Evolutionary conservation across 2,888 invertebrate genomes (phyloP), one percentile per base, ranked within the genome.

Genomic region (Harpagoxenus sublaevis): DNA sequence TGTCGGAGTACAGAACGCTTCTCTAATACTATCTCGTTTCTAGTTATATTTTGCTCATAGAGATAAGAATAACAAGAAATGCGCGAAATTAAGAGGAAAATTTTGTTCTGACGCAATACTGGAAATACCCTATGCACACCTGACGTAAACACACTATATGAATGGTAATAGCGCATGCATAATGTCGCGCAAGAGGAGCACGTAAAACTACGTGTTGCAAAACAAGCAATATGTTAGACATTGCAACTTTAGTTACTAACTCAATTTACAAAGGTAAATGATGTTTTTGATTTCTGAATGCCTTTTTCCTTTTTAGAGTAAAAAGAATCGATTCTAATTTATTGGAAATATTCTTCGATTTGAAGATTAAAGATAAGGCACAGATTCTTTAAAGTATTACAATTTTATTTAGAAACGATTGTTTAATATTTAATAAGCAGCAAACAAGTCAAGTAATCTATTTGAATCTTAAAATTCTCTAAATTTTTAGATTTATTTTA

Each of bases 211-310:
- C 28, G 9, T 57, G 9, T 15, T 28, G 5, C 70, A 78, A 78
- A 78, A 78, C 70, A 78, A n/a, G 70, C 55, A 57, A 78, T n/a
- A n/a, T 78, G 55, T 68, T 77, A 39, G 45, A 45, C 45, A 57
- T 55, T 70, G 35, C 12, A 79, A 57, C 70, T 48, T 78, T 31
- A 42, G 70, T 70, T 57, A n/a, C 5, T 55, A 70, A 57, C 78
- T 78, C 53, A 68, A 78, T 78, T 78, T 45, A 55, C n/a, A 23
- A 9, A 62, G 23, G 15, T 55, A 55, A 78, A 53, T 51, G n/a
- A 3, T 10, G 15, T 55, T 53, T 53, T 68, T 78, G 23, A 66
- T 68, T 66, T 55, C 28, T n/a, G n/a, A 35, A 57, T 9, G 8
- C 31, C 0, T 18, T 31, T 78, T 8, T 6, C 15, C 6, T 48